Conservation (phyloP, 2,113 vertebrate genomes). For the Orycteropus afer region DNA sequence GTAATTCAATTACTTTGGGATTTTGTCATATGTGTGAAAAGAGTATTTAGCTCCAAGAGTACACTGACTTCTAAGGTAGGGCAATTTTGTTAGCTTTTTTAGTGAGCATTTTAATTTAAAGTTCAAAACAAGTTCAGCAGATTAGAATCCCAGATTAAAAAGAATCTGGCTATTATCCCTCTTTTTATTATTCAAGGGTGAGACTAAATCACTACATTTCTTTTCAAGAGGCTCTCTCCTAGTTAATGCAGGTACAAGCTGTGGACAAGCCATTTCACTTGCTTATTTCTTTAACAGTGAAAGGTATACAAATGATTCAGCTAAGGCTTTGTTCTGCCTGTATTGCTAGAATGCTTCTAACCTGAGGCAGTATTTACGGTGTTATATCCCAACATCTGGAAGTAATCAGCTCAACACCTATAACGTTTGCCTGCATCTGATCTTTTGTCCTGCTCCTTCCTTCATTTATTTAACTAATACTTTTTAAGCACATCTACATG, state of each 20-base stretch:
- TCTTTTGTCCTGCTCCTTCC: neutral
- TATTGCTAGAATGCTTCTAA: neutral
- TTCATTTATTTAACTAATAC: neutral
- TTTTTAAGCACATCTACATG: neutral
- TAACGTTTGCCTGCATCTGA: neutral
- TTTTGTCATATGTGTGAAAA: constrained; percentile 71
- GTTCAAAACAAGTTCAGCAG: constrained; percentile 70
- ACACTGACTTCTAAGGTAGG: neutral
- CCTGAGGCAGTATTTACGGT: neutral
- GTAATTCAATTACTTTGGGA: constrained; percentile 77
- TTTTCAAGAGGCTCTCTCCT: neutral
- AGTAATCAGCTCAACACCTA: neutral
- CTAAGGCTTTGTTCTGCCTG: neutral
- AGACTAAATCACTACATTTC: constrained; percentile 14
- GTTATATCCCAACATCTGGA: neutral
- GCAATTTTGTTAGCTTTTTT: neutral
- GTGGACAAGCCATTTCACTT: neutral
- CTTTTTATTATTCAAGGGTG: constrained; percentile 51
- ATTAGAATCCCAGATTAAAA: constrained; percentile 61
- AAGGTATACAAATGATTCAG: neutral
- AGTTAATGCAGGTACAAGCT: neutral
- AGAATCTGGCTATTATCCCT: neutral
- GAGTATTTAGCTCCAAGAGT: constrained; percentile 63
- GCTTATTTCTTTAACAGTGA: constrained; percentile 23
- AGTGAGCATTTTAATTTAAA: constrained; percentile 59